Evolutionary conservation across 1,140 invertebrate genomes (phyloP).

Genomic region (Heliconius himera): DNA sequence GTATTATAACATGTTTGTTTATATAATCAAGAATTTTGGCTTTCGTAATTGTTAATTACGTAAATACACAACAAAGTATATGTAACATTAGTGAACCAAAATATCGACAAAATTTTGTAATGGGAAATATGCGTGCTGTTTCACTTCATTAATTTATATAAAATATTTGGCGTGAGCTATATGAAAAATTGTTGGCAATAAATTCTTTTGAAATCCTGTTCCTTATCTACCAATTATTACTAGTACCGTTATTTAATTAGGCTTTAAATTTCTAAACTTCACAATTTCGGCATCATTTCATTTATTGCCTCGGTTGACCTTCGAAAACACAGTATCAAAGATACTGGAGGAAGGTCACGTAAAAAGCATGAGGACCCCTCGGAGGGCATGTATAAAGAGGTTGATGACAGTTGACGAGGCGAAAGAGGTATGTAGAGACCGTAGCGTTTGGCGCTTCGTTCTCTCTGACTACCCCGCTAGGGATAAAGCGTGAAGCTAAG

Average conservation of each 20-base stretch:
- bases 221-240: constrained; percentile 3
- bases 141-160: neutral
- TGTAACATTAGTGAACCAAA: neutral
- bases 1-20: neutral
- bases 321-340: too few relatives aligned
- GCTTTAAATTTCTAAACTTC: neutral
- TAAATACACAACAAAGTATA: neutral
- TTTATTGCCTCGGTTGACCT: too few relatives aligned
- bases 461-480: too few relatives aligned
- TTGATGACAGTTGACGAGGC: too few relatives aligned
- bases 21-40: neutral
- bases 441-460: too few relatives aligned
- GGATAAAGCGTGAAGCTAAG: too few relatives aligned
- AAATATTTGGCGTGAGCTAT: neutral
- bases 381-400: too few relatives aligned
- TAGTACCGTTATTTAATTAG: neutral
- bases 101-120: neutral
- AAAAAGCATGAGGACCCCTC: too few relatives aligned
- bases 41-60: neutral
- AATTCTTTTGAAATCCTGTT: constrained; percentile 5
- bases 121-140: neutral
- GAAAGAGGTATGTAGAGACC: too few relatives aligned
- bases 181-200: neutral
- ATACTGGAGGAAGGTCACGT: too few relatives aligned
- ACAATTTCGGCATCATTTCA: neutral